Evolutionary conservation across 2,888 invertebrate species (phyloP).

Genomic region (Dione juno): DNA sequence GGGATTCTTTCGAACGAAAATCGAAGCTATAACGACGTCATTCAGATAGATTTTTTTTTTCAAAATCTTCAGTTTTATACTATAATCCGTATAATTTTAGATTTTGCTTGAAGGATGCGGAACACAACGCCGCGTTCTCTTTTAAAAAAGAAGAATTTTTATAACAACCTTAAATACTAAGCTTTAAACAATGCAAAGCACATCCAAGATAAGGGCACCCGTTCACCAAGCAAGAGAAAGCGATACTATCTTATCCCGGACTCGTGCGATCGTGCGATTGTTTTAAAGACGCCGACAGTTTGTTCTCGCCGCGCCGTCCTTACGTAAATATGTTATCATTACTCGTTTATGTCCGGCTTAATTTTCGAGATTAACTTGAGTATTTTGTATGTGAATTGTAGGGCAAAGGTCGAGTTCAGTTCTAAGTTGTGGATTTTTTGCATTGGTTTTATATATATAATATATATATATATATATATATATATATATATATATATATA

Average conservation of each 20-base stretch:
- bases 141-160: neutral
- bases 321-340: slow-evolving; percentile 39
- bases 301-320: slow-evolving; percentile 54
- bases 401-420: neutral
- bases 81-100: too few species aligned
- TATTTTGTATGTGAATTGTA: neutral
- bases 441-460: too few species aligned
- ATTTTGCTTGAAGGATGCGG: too few species aligned
- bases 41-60: too few species aligned
- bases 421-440: neutral
- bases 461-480: too few species aligned
- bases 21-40: too few species aligned
- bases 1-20: too few species aligned
- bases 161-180: neutral
- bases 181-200: slow-evolving; percentile 38
- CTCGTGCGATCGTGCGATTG: slow-evolving; percentile 64
- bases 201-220: slow-evolving; percentile 54
- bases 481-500: too few species aligned
- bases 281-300: slow-evolving; percentile 68
- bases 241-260: slow-evolving; percentile 54
- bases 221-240: slow-evolving; percentile 50
- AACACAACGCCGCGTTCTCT: neutral
- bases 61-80: too few species aligned
- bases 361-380: slow-evolving; percentile 24
- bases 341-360: slow-evolving; percentile 39